Base-by-base conservation (phyloP, 2,113 vertebrate species). In the Scomber japonicus region DNA sequence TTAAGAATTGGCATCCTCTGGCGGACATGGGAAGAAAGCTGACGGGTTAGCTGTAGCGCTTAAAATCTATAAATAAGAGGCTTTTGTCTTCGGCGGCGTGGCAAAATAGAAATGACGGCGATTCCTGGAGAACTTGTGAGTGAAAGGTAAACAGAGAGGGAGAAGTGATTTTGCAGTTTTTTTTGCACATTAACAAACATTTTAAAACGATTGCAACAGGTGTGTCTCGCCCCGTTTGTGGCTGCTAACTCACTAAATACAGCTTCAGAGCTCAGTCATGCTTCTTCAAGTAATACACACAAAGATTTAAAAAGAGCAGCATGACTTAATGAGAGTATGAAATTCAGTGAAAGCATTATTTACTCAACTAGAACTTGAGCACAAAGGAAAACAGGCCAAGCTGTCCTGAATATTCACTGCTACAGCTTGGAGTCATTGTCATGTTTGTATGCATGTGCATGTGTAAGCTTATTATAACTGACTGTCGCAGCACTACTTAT, bases 301-400 rank as follows among this genome's bases (percentile, higher is more conserved):
- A 50, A 53, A 63, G 11, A 45, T 31, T 11, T 45, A 15, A n/a
- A 15, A n/a, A 13, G 11, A 71, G 11, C 3, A 71, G 30, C 15
- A 27, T n/a, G 17, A 24, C 19, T 45, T 24, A 49, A 71, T 24
- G 5, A 49, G 44, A 64, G 27, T 27, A n/a, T 57, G 3, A 40
- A 63, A 71, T 49, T 6, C 40, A 45, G 55, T 48, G 9, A 50
- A 56, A 44, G 11, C 19, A 3, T 10, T 46, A 66, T 80, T 67
- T 17, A 64, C 19, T 30, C 15, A 6, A 80, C 61, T 46, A 14
- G 27, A 50, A 31, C 16, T 63, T 21, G 19, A 60, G 14, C 6
- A 11, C 21, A 21, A 46, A 64, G 17, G 11, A 14, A 24, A 62
- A 30, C 19, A 46, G 24, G 50, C 50, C n/a, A 11, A n/a, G 49